These are phyloP conservation scores for Synanthedon vespiformis DNA, from an alignment of 2,888 invertebrate species.

Conservation along the genomic window DNA sequence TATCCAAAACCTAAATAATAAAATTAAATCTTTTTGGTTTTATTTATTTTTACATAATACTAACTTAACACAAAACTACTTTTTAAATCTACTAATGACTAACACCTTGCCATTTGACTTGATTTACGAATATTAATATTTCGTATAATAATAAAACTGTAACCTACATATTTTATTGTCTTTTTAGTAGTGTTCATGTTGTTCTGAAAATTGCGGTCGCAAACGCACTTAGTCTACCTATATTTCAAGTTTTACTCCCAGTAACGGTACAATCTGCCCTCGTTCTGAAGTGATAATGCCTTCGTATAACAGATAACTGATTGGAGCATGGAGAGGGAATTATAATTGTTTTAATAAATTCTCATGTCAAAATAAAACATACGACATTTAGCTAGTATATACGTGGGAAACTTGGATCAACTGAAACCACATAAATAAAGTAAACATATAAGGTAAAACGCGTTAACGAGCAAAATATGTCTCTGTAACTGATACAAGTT, in stretches of 20 bases:
- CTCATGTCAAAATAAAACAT: slow-evolving; percentile 15
- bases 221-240: neutral
- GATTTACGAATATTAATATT: too few species aligned
- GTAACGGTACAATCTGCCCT: slow-evolving; percentile 46
- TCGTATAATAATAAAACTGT: too few species aligned
- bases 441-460: neutral
- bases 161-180: too few species aligned
- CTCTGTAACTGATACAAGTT: neutral
- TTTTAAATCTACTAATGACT: neutral
- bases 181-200: neutral
- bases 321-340: slow-evolving; percentile 24
- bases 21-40: too few species aligned
- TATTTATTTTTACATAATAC: too few species aligned
- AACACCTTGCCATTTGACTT: neutral
- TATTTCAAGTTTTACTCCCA: slow-evolving; percentile 16
- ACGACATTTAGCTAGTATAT: neutral
- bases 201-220: neutral
- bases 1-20: too few species aligned
- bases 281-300: slow-evolving; percentile 50
- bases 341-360: slow-evolving; percentile 35
- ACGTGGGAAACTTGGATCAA: neutral
- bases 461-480: neutral
- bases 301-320: slow-evolving; percentile 33
- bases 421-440: neutral
- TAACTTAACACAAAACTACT: neutral